These are phyloP conservation scores for Drosophila auraria DNA, from an alignment of 1,140 invertebrate genomes.

Conservation along the genomic window DNA sequence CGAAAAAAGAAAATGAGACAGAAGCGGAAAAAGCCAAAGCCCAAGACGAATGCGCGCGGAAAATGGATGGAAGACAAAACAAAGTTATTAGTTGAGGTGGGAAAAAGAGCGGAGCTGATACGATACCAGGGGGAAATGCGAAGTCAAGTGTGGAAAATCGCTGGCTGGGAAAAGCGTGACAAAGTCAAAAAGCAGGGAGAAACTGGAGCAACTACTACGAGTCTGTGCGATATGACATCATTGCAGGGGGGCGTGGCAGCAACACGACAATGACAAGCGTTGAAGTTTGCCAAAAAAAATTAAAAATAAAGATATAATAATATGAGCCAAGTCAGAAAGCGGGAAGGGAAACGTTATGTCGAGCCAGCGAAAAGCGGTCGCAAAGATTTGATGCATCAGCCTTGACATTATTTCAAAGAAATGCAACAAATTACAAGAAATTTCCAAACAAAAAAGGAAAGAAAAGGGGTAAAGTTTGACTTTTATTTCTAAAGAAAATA, in stretches of 20 bases:
- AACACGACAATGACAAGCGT: conserved; percentile 38
- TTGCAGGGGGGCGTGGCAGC: conserved; percentile 35
- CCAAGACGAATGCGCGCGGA: conserved; percentile 43
- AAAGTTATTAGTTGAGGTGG: conserved; percentile 38
- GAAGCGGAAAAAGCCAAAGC: conserved; percentile 38
- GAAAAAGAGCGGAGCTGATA: conserved; percentile 15
- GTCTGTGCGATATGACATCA: conserved; percentile 58
- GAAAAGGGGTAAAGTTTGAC: not conserved
- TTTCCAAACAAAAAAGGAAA: not conserved
- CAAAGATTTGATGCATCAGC: conserved; percentile 28
- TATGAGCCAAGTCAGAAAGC: conserved; percentile 1
- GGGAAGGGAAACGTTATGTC: conserved; percentile 12
- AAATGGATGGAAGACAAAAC: conserved; percentile 36
- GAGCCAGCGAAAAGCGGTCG: conserved; percentile 26
- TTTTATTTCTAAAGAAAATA: not conserved
- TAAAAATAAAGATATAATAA: not conserved
- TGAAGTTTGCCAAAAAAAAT: conserved; percentile 26
- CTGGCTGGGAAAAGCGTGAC: conserved; percentile 60
- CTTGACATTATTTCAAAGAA: conserved; percentile 48
- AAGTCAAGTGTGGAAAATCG: conserved; percentile 44
- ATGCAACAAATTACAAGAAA: conserved; percentile 17
- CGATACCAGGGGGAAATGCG: conserved; percentile 26
- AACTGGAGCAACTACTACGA: conserved; percentile 50
- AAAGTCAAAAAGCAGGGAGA: conserved; percentile 53
- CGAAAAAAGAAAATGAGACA: conserved; percentile 34